A percentile compares a stretch with the other conserved stretches of the same genome.
These are phyloP conservation scores for Pseudocheirus occidentalis DNA, from an alignment of 2,797 vertebrate genomes.

Conservation along the genomic window DNA sequence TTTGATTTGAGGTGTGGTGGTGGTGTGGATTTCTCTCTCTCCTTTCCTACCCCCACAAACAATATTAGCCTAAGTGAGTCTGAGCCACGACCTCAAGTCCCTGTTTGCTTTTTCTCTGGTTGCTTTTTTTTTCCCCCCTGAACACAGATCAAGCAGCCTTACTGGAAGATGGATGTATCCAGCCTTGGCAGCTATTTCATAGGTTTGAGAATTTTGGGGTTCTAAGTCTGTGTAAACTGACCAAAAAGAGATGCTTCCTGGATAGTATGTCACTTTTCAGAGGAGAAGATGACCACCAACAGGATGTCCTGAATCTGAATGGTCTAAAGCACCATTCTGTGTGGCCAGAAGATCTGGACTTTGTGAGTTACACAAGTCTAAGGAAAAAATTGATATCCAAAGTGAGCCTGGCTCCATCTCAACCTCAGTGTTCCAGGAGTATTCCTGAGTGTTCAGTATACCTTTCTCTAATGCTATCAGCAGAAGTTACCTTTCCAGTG, in stretches of 20 bases:
- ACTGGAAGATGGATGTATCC: neutral
- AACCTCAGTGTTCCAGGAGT: neutral
- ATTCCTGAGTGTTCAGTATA: neutral
- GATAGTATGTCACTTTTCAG: neutral
- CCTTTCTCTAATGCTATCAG: neutral
- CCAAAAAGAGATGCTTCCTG: neutral
- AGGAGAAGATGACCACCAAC: neutral
- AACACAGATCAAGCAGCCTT: neutral
- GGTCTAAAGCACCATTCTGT: neutral
- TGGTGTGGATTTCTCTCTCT: neutral
- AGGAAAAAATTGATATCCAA: neutral
- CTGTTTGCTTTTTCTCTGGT: neutral
- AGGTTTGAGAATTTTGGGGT: neutral
- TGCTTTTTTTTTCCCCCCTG: neutral
- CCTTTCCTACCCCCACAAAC: neutral
- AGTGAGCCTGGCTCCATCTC: neutral
- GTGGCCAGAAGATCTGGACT: neutral
- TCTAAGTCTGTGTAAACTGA: neutral
- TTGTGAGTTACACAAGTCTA: neutral
- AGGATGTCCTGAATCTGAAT: neutral
- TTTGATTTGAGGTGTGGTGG: neutral
- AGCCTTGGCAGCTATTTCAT: neutral
- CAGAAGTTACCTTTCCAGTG: neutral
- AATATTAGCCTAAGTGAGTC: neutral
- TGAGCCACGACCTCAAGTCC: neutral